Conservation (phyloP, 1,140 invertebrate species). For the Drosophila hydei region DNA sequence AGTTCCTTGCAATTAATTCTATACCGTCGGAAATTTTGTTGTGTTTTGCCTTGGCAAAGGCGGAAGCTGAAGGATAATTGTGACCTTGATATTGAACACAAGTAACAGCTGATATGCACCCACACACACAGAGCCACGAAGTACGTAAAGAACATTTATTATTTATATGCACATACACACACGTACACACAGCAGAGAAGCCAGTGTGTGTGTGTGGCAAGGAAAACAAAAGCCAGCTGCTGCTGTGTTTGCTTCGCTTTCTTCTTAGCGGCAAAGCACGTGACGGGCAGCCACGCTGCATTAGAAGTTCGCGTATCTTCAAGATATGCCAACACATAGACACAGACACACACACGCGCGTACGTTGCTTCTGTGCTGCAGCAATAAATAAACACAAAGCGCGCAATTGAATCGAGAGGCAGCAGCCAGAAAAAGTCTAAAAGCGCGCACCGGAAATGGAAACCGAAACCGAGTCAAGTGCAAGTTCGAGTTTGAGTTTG, state of each 20-base stretch:
- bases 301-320: conserved; percentile 63
- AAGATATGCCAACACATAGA: conserved; percentile 46
- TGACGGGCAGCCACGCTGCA: conserved; percentile 41
- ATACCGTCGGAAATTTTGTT: conserved; percentile 15
- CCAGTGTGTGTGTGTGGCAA: conserved; percentile 20
- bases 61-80: conserved; percentile 23
- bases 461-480: conserved; percentile 66
- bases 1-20: background rate
- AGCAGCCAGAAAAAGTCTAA: conserved; percentile 56
- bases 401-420: conserved; percentile 43
- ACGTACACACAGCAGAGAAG: conserved; percentile 34
- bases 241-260: conserved; percentile 52
- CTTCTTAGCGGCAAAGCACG: conserved; percentile 58
- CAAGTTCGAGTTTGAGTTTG: conserved; percentile 47
- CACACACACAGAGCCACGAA: conserved; percentile 32
- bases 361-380: conserved; percentile 36
- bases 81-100: conserved; percentile 77
- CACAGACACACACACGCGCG: conserved; percentile 33
- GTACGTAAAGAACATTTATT: conserved; percentile 66
- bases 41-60: background rate
- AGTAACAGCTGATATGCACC: conserved; percentile 70
- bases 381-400: conserved; percentile 74
- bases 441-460: conserved; percentile 73
- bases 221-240: conserved; percentile 74
- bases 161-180: conserved; percentile 64